Evolutionary conservation across 1,140 invertebrate species (phyloP), one percentile per base, ranked within the genome.

Genomic region (Bombus confusus): DNA sequence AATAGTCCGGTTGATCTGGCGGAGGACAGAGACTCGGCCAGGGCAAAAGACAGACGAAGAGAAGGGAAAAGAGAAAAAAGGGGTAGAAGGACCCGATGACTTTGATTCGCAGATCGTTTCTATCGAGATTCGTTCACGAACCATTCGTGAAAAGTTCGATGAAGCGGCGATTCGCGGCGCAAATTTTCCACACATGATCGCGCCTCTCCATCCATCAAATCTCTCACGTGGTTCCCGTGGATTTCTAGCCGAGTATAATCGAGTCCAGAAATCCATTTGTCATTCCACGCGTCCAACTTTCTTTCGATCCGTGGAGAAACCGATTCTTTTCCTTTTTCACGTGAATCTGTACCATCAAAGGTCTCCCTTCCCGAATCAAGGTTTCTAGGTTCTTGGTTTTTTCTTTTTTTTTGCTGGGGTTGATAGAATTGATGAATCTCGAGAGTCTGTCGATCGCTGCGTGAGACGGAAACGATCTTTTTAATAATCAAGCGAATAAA

Each of bases 161-260:
- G 39, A 5, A 74, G 69, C 74, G 81, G 88, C 87, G 90, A 91
- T 87, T 91, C 83, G 91, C 89, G 92, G 84, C 85, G 91, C 90
- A 91, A 94, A 92, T 92, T 94, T 95, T 94, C 93, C 89, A 95
- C 92, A 93, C 93, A 92, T 93, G 93, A 94, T 90, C 90, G 93
- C 86, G 89, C 86, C 91, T 92, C 87, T 91, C 88, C 92, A 95
- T 95, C 93, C 85, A 95, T 95, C 94, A 95, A 93, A 91, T 85
- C 84, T 64, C 34, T 62, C 69, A 34, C 77, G 86, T 71, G 82
- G 62, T 57, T 76, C 71, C 80, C 75, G 43, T 41, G 31, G 85
- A 69, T 75, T 93, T 93, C 91, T 89, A 93, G 89, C 93, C 89
- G 25, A 69, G 80, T 88, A 91, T 86, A 87, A 91, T 88, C 90